Evolutionary conservation across 2,113 vertebrate genomes (phyloP).

Genomic region (Genyomyrus donnyi): DNA sequence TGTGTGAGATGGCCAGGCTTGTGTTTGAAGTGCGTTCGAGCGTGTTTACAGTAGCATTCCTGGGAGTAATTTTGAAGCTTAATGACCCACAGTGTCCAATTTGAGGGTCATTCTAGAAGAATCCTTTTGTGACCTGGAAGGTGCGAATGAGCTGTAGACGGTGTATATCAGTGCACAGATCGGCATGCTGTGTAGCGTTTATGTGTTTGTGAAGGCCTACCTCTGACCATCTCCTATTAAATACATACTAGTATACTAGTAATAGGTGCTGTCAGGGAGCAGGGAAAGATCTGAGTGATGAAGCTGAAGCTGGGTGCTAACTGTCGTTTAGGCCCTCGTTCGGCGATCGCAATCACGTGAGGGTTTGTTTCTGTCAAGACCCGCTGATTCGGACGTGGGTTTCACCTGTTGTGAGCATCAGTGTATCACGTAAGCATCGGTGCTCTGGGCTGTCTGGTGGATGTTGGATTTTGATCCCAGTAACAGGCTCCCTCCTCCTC

Average conservation of each 20-base stretch:
- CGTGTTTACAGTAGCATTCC: not conserved
- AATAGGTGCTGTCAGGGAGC: too few species aligned
- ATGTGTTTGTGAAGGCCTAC: not conserved
- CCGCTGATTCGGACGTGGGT: not conserved
- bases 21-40: not conserved
- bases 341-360: not conserved
- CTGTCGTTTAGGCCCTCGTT: too few species aligned
- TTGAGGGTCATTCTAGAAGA: not conserved
- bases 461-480: not conserved
- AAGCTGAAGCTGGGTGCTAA: too few species aligned
- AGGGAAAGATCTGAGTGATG: too few species aligned
- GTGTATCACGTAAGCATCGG: not conserved
- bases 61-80: conserved; percentile 1
- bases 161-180: not conserved
- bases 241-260: too few species aligned
- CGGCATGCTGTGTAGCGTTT: not conserved
- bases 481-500: not conserved
- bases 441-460: not conserved
- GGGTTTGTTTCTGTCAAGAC: not conserved
- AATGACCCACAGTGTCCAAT: not conserved
- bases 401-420: too few species aligned
- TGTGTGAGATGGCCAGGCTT: not conserved
- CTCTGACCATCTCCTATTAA: too few species aligned
- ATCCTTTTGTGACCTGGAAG: not conserved
- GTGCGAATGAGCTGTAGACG: not conserved